A percentile compares a stretch with the other conserved stretches of the same genome.
phyloP scores from a whole-genome alignment of 2,888 invertebrate species.

The Phortica magna region DNA sequence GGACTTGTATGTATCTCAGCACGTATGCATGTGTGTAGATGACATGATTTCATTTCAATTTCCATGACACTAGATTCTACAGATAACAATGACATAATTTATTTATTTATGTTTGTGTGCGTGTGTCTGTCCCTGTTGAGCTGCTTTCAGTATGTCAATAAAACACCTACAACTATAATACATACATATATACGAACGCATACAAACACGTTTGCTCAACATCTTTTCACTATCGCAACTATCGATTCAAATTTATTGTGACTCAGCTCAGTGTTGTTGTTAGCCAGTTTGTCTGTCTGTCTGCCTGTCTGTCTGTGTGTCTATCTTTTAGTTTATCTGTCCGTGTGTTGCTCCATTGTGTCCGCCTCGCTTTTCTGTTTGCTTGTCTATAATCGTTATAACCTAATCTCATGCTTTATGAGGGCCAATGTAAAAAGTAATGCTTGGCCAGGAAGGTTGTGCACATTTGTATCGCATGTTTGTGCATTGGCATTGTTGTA shows the following conservation, averaged over 20 bases:
- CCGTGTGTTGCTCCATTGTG: background rate
- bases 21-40: slow-evolving; percentile 48
- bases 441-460: slow-evolving; percentile 12
- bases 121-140: slow-evolving; percentile 48
- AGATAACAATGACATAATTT: slow-evolving; percentile 59
- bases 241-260: slow-evolving; percentile 44
- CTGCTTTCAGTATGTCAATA: slow-evolving; percentile 33
- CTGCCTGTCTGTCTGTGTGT: slow-evolving; percentile 38
- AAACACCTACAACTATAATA: slow-evolving; percentile 33
- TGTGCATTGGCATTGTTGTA: too few relatives aligned
- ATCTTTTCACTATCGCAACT: background rate
- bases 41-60: slow-evolving; percentile 63
- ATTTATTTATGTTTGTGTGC: slow-evolving; percentile 32
- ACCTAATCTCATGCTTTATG: slow-evolving; percentile 36
- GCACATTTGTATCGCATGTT: background rate
- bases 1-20: too few relatives aligned
- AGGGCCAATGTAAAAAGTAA: slow-evolving; percentile 20
- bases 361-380: background rate
- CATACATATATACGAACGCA: too few relatives aligned
- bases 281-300: slow-evolving; percentile 30
- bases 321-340: background rate
- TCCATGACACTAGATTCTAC: slow-evolving; percentile 55
- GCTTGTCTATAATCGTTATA: slow-evolving; percentile 26
- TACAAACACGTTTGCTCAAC: background rate
- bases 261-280: background rate